phyloP scores from a whole-genome alignment of 2,888 invertebrate species.

The Osedax frankpressi region DNA sequence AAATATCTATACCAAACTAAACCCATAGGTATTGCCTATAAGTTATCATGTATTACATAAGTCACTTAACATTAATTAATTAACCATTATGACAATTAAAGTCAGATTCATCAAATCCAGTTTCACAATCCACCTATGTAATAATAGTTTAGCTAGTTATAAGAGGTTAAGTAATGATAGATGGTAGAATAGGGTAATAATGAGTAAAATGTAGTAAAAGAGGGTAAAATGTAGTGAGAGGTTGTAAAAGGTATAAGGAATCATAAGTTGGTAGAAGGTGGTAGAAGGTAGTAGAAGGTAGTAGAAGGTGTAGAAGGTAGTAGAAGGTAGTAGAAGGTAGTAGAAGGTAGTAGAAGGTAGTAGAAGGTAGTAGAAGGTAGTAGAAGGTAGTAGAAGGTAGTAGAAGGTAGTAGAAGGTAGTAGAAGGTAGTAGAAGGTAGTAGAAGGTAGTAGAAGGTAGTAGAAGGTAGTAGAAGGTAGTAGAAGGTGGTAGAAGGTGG shows the following conservation, averaged over 20 bases:
- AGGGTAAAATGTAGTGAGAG: not conserved
- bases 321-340: not conserved
- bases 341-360: not conserved
- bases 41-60: no score
- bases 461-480: not conserved
- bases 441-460: no score
- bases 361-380: not conserved
- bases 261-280: not conserved
- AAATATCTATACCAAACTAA: no score
- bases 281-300: not conserved
- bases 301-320: not conserved
- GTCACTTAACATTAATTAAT: no score
- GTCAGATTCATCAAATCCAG: slow-evolving; percentile 29
- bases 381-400: not conserved
- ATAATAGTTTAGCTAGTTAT: no score
- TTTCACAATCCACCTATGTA: slow-evolving; percentile 28
- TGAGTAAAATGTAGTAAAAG: no score
- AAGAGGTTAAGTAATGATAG: no score
- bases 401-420: not conserved
- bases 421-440: not conserved
- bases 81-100: slow-evolving; percentile 25
- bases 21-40: no score
- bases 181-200: no score
- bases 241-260: no score
- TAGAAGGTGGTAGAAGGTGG: not conserved